Percentiles rank a stretch among this genome's conserved stretches.
Evolutionary conservation across 2,888 invertebrate genomes (phyloP).

Genomic region (Andricus quercusramuli): DNA sequence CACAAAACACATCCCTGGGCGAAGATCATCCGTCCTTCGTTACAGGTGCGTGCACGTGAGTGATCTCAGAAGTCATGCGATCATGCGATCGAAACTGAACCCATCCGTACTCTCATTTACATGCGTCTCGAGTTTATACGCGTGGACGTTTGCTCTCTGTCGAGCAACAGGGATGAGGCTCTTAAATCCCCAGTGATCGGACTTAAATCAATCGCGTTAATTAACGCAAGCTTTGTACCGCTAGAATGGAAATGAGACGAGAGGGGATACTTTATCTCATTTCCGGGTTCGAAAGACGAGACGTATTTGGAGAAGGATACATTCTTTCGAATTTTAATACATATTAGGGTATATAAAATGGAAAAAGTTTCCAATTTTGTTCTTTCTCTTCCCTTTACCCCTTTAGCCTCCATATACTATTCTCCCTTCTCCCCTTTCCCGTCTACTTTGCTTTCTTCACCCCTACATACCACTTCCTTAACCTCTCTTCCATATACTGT

Average conservation of each 20-base stretch:
- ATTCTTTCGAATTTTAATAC: no score
- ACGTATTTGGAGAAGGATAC: background rate
- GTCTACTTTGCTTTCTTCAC: no score
- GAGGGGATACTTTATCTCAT: conserved; percentile 1
- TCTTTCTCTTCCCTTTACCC: no score
- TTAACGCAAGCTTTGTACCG: conserved; percentile 73
- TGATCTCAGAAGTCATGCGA: conserved; percentile 30
- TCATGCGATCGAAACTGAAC: conserved; percentile 12
- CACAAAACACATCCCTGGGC: conserved; percentile 12
- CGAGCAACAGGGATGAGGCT: conserved; percentile 61
- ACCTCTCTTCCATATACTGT: no score
- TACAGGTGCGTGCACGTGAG: conserved; percentile 15
- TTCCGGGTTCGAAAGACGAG: conserved; percentile 6
- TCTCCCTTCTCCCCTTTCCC: no score
- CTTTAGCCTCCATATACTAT: no score
- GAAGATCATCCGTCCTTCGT: background rate
- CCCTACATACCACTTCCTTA: no score
- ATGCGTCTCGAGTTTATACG: conserved; percentile 46
- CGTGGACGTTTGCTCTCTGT: conserved; percentile 21
- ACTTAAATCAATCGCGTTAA: conserved; percentile 75
- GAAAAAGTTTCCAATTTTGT: no score
- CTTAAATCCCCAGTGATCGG: conserved; percentile 67
- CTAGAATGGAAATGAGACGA: conserved; percentile 65
- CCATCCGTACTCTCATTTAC: conserved; percentile 46
- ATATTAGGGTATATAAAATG: no score